Conservation (phyloP, 2,888 invertebrate species). For the Patella depressa region DNA sequence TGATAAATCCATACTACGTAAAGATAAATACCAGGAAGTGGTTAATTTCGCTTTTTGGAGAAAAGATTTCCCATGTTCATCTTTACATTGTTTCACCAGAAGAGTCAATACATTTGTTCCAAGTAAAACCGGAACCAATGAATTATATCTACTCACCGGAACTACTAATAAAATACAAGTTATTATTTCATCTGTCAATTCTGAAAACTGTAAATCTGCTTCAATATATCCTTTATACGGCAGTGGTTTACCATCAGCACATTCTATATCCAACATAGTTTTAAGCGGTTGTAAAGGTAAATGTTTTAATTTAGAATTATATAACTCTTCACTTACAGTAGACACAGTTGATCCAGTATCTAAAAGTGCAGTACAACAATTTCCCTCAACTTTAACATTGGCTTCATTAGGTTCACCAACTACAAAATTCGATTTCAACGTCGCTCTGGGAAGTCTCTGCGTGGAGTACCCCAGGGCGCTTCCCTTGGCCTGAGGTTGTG, state of each 20-base stretch:
- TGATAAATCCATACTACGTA: not conserved
- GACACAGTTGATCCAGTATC: constrained; percentile 2
- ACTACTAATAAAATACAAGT: too few relatives aligned
- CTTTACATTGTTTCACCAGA: not conserved
- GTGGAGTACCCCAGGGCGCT: not conserved
- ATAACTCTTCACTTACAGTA: not conserved
- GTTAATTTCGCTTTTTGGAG: not conserved
- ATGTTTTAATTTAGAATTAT: too few relatives aligned
- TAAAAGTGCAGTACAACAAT: not conserved
- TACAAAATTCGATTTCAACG: not conserved
- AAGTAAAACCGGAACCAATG: not conserved
- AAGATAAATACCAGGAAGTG: not conserved
- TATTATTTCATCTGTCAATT: too few relatives aligned
- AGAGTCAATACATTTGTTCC: not conserved
- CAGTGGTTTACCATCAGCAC: too few relatives aligned
- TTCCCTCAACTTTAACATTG: not conserved
- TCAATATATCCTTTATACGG: too few relatives aligned
- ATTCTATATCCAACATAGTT: too few relatives aligned
- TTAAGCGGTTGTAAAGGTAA: too few relatives aligned
- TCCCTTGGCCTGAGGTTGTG: not conserved
- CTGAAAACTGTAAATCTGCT: too few relatives aligned
- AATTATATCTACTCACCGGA: too few relatives aligned
- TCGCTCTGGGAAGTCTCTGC: not conserved
- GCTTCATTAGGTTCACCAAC: not conserved
- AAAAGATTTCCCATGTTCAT: not conserved